Conservation (phyloP, 2,797 vertebrate species). For the Diceros bicornis region DNA sequence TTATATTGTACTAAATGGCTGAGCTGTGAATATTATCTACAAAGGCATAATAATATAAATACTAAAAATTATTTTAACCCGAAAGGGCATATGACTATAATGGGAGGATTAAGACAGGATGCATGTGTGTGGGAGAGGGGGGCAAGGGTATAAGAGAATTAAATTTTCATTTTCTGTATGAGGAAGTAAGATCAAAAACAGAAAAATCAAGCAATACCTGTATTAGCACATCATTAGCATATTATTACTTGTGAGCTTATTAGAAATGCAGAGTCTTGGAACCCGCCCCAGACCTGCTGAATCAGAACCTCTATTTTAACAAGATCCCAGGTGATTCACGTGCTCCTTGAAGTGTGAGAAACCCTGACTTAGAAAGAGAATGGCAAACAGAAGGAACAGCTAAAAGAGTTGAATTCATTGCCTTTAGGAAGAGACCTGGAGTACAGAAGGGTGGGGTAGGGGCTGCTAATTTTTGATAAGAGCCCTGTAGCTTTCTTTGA, state of each 20-base stretch:
- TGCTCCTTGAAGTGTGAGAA: background rate
- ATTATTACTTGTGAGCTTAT: background rate
- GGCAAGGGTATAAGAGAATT: background rate
- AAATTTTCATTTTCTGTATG: conserved; percentile 22
- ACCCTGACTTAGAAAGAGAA: background rate
- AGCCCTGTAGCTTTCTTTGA: background rate
- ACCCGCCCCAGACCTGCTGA: background rate
- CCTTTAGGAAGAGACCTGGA: background rate
- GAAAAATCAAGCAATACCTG: conserved; percentile 27
- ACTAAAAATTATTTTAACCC: background rate
- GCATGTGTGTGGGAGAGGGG: background rate
- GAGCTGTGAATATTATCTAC: background rate
- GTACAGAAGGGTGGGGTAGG: background rate
- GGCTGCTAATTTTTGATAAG: background rate
- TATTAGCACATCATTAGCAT: background rate
- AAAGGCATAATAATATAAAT: conserved; percentile 3
- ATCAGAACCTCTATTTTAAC: background rate
- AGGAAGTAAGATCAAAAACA: background rate
- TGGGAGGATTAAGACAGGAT: background rate
- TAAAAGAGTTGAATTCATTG: background rate
- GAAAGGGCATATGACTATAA: background rate
- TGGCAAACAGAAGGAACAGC: background rate
- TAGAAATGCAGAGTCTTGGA: conserved; percentile 58
- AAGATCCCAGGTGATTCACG: background rate
- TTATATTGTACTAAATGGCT: background rate